These are phyloP conservation scores for Sus cebifrons DNA, from an alignment of 2,797 vertebrate genomes.

Conservation along the genomic window DNA sequence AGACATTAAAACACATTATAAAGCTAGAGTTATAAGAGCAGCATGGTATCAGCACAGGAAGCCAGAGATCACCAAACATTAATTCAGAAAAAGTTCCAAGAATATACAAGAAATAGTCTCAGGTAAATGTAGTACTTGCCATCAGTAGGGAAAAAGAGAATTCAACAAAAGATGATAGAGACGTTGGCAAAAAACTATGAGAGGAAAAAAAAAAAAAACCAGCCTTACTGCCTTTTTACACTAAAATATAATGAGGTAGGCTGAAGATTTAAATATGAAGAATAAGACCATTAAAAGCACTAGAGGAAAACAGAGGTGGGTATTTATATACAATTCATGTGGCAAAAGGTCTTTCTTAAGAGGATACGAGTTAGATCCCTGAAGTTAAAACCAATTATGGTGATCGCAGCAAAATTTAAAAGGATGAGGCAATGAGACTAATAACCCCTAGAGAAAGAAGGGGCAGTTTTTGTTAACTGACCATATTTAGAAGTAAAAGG, in stretches of 20 bases:
- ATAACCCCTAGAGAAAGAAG: not conserved
- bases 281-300: not conserved
- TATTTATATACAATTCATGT: not conserved
- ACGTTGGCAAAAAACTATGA: not conserved
- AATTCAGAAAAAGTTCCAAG: not conserved
- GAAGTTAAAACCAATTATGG: not conserved
- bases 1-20: slow-evolving; percentile 61
- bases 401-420: not conserved
- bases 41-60: not conserved
- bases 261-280: not conserved
- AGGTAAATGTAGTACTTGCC: not conserved
- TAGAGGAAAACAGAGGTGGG: not conserved
- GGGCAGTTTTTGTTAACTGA: not conserved
- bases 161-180: not conserved
- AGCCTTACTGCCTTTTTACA: not conserved
- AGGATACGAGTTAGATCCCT: not conserved
- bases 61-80: not conserved
- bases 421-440: not conserved
- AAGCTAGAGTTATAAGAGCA: slow-evolving; percentile 38
- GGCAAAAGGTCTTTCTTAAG: not conserved
- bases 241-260: not conserved
- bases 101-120: not conserved
- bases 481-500: not conserved
- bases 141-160: not conserved
- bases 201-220: not conserved